phyloP scores from a whole-genome alignment of 2,888 invertebrate species.

The Eilema griseolum region DNA sequence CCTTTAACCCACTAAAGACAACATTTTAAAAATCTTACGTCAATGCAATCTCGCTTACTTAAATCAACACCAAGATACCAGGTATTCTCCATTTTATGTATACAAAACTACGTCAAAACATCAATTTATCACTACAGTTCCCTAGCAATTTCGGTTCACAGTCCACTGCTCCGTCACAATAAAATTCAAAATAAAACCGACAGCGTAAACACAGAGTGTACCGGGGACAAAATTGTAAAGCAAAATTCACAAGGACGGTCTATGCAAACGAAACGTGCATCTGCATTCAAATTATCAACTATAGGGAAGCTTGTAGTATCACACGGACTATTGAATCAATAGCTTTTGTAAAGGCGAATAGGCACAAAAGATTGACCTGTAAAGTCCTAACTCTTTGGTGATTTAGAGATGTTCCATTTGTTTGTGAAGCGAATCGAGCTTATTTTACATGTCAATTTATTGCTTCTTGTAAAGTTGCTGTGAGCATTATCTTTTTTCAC shows the following conservation, averaged over 20 bases:
- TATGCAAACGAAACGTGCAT: conserved; percentile 34
- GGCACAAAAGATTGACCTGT: background rate
- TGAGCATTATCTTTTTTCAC: background rate
- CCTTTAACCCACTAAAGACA: no score
- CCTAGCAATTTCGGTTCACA: conserved; percentile 17
- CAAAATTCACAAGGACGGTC: conserved; percentile 15
- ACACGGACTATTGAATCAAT: conserved; percentile 16
- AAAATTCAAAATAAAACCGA: conserved; percentile 19
- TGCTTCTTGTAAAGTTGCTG: background rate
- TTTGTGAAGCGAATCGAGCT: background rate
- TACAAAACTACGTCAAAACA: background rate
- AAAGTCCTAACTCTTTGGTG: background rate
- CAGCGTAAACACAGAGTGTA: conserved; percentile 20
- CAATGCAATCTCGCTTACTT: background rate
- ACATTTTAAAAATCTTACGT: background rate
- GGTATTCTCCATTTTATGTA: background rate
- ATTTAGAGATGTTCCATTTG: background rate
- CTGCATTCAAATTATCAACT: conserved; percentile 47
- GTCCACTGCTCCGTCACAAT: conserved; percentile 17
- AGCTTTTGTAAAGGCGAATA: background rate
- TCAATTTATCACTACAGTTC: conserved; percentile 6
- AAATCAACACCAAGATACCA: background rate
- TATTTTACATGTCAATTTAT: background rate
- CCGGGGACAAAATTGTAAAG: conserved; percentile 27
- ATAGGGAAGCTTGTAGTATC: conserved; percentile 5